Evolutionary conservation across 2,888 invertebrate species (phyloP), one percentile per base, ranked within the genome.

Genomic region (Mayetiola destructor): DNA sequence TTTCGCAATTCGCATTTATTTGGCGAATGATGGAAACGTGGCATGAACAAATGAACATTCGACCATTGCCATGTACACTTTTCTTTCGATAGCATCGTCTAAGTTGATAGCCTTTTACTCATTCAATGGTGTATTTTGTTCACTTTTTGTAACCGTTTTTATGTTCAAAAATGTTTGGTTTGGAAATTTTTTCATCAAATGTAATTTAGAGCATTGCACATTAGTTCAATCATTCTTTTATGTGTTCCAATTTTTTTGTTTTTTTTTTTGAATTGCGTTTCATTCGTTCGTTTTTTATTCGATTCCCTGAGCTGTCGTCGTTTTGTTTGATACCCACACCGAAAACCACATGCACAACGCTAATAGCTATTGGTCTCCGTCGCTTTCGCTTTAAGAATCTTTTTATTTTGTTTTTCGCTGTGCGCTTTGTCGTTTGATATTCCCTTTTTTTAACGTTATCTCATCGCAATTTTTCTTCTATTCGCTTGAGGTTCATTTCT

Each of bases 201-300:
- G 48, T 48, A 48, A 48, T 48, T 48, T 48, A 48, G 27, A 27
- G 27, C 48, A 48, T 48, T 48, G 48, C 27, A 48, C 48, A 48
- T 48, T 48, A 48, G 48, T 48, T 48, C 48, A 48, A 48, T 48
- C 48, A 48, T 48, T 48, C 48, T 27, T 48, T 48, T 48, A 48
- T 48, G 48, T 48, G 48, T 48, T 48, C 48, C 23, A 27, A 27
- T 48, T 16, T 23, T 23, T n/a, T 48, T 23, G 16, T 21, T 21
- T 42, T 21, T 42, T 42, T 42, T 42, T 12, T 42, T 42, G n/a
- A n/a, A n/a, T n/a, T 42, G 21, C 42, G 23, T 48, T 16, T 9
- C n/a, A 4, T 42, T 42, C 27, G 3, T 14, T 23, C 23, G 21
- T 21, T 12, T 6, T 23, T 27, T 48, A 9, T 27, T n/a, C 23